Percentiles rank a stretch among this genome's conserved stretches.
Evolutionary conservation across 2,888 invertebrate genomes (phyloP).

Genomic region (Hoplodrina blanda): DNA sequence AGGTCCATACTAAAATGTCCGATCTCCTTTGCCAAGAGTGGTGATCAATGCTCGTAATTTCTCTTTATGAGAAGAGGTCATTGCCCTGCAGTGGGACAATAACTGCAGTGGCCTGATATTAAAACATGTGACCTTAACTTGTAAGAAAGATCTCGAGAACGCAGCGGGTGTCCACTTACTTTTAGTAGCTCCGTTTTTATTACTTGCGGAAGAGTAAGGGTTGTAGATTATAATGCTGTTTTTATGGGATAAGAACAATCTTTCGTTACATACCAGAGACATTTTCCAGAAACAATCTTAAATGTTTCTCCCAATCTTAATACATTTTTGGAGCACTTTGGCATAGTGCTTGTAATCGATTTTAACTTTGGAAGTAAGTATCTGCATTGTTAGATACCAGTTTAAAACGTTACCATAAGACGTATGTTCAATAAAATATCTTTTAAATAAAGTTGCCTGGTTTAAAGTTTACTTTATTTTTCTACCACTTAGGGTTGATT

Average conservation of each 20-base stretch:
- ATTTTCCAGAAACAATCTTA: not conserved
- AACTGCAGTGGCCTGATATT: too few species aligned
- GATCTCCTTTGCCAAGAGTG: too few species aligned
- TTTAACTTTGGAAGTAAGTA: not conserved
- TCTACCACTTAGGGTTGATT: too few species aligned
- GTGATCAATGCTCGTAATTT: too few species aligned
- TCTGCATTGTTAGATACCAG: too few species aligned
- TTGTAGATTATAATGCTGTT: conserved; percentile 32
- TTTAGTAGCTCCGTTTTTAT: conserved; percentile 40
- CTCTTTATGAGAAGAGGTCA: too few species aligned
- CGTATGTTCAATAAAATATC: too few species aligned
- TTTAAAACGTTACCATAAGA: too few species aligned
- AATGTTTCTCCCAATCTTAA: not conserved
- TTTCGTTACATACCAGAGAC: not conserved
- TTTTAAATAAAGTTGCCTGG: too few species aligned
- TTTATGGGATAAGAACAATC: conserved; percentile 25
- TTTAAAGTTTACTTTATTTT: too few species aligned
- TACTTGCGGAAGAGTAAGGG: conserved; percentile 19
- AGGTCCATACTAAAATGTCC: too few species aligned
- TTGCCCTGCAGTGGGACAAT: not conserved
- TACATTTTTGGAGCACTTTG: not conserved
- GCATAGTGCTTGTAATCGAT: not conserved
- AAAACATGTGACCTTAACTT: too few species aligned
- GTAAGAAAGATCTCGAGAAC: conserved; percentile 1
- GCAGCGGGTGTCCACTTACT: conserved; percentile 20